Conservation (phyloP, 2,113 vertebrate species). For the Octodon degus region DNA sequence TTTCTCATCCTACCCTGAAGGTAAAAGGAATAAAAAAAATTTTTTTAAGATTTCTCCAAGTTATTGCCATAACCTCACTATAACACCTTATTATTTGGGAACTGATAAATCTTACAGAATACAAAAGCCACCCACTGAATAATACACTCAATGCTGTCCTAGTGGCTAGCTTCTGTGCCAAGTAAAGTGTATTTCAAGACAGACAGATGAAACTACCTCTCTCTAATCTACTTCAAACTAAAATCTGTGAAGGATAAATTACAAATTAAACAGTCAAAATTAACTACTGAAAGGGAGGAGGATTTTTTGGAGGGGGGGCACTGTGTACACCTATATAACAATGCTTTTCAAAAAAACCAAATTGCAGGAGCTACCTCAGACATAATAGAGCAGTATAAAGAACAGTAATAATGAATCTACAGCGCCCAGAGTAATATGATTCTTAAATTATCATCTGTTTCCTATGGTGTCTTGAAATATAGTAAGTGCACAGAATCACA, state of each 20-base stretch:
- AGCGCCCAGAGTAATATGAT: conserved; percentile 48
- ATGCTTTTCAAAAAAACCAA: conserved; percentile 24
- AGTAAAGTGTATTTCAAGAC: conserved; percentile 50
- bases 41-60: not conserved
- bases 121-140: conserved; percentile 60
- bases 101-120: conserved; percentile 42
- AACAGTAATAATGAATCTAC: conserved; percentile 16
- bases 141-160: conserved; percentile 26
- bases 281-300: not conserved
- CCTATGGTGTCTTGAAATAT: conserved; percentile 43
- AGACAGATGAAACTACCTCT: conserved; percentile 1
- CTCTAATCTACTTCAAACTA: conserved; percentile 61
- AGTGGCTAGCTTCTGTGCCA: conserved; percentile 17
- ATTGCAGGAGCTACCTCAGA: not conserved
- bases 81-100: not conserved
- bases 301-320: not conserved
- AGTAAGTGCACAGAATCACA: conserved; percentile 2
- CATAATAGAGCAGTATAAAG: not conserved
- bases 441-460: conserved; percentile 67
- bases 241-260: conserved; percentile 37
- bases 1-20: not conserved
- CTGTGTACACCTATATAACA: conserved; percentile 49
- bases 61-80: conserved; percentile 1
- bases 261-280: conserved; percentile 31
- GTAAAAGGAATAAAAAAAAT: not conserved